Evolutionary conservation across 1,140 invertebrate species (phyloP), one percentile per base, ranked within the genome.

Genomic region (Drosophila bocki): DNA sequence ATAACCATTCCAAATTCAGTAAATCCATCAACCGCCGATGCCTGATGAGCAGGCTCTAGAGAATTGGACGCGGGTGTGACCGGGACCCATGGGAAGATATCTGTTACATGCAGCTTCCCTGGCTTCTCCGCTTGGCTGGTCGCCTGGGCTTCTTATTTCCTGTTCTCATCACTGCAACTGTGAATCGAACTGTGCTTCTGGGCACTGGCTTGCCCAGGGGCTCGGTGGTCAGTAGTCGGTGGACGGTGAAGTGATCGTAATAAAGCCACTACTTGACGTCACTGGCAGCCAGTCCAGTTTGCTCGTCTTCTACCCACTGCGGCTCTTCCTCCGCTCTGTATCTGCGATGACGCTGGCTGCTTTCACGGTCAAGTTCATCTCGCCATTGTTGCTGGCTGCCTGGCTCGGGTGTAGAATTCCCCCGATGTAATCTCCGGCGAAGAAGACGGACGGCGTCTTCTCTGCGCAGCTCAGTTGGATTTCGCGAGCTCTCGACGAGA

Each of bases 351-450:
- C 76, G 74, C 69, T 70, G 71, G 65, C 76, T 65, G 76, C 81
- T 91, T 91, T 91, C 88, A 91, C 88, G 88, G 88, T 91, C 88
- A 91, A 91, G 88, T 91, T 91, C 88, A 91, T 91, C 69, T 78
- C 37, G 59, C 35, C 53, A 42, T 59, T 72, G 60, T 82, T 39
- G 58, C 47, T 48, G 47, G 22, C n/a, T 50, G 50, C 44, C 57
- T 59, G 81, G 32, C 68, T 44, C 45, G 58, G 58, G 63, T 64
- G 67, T 80, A 80, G 84, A 80, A 87, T 80, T 87, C 75, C 75
- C 47, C 50, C 29, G 67, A 44, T 83, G 44, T 41, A 54, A 67
- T 70, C 64, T 54, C 29, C 47, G 56, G 19, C 69, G 32, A 17
- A 70, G 72, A 59, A 74, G 71, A 77, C 67, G 59, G 33, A 26